Evolutionary conservation across 2,113 vertebrate genomes (phyloP), one percentile per base, ranked within the genome.

Genomic region (Xenopus laevis): DNA sequence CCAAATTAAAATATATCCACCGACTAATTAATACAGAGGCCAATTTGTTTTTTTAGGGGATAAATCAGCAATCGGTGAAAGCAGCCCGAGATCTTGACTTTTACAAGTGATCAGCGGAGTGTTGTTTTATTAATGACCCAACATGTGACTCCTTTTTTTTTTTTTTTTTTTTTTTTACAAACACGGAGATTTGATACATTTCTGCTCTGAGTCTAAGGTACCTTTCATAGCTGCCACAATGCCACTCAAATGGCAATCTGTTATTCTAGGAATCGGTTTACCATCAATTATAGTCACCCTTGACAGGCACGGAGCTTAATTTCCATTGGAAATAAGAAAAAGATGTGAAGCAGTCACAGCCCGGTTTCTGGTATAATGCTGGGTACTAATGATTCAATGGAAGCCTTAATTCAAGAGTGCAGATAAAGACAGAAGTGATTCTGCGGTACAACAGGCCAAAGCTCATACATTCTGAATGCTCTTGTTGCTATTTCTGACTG

Each of bases 251-350:
- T 65, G 47, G 71, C 21, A n/a, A 45, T 4, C 23, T 74, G 46
- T 74, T 74, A 57, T 74, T 66, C 10, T 21, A 67, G 40, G 63
- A 59, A 44, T 66, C n/a, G 53, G 40, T 74, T 74, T 74, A 59
- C 71, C 52, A 59, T 74, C 63, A 58, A 74, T 66, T 74, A 40
- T 59, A 53, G 40, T 74, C 71, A 67, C 71, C 64, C 65, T 59
- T 74, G 64, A 74, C 71, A 74, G 64, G 52, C 15, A 27, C 21
- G 52, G 40, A 66, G 53, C 50, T 23, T 66, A 58, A 58, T 66
- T 67, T 67, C 63, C 65, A 60, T 66, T 66, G 15, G 16, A 21
- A 66, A 30, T 18, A 15, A 65, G 71, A 30, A n/a, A 66, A 21
- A 66, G n/a, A 45, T 53, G 71, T 27, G 64, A 59, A 10, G 10